Base-by-base conservation (phyloP, 2,888 invertebrate genomes). In the Apodemia zela region DNA sequence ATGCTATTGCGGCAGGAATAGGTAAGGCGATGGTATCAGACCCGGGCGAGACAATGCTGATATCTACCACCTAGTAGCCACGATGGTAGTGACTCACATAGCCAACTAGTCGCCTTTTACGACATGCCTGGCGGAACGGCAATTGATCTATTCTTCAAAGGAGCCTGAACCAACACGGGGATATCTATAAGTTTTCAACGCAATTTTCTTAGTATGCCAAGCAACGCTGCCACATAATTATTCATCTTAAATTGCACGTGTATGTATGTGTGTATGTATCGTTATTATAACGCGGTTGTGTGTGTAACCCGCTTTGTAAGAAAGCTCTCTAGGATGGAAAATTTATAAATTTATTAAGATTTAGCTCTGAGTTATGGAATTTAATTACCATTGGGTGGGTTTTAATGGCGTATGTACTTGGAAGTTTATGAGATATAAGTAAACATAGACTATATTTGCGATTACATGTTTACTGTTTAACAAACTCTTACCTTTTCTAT, bases 201-300 rank as follows among this genome's bases (percentile, higher is more conserved):
- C 63, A 51, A 72, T 82, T 81, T 80, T 79, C 79, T 77, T 73
- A 74, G 75, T 82, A 81, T 78, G 77, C 80, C 83, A 84, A 87
- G 89, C 51, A 51, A 51, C 78, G 84, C 82, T 84, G 87, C 91
- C 89, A 90, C 89, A 90, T 90, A 91, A 91, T 91, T 91, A 91
- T 91, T 91, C 91, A 91, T 91, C 91, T 90, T 88, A 91, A 89
- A 91, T 88, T 89, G 90, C 88, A 86, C 84, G 82, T 78, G 80
- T 79, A 71, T 84, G 85, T 82, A 78, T 84, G 85, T 85, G 79
- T 81, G 80, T 72, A 62, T 60, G 67, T 67, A 60, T 15, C 42
- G 42, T 15, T 42, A 42, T 15, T 66, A 63, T n/a, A 54, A 64
- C 64, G 62, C 60, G 62, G 29, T 49, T 62, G 62, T 59, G 60